Evolutionary conservation across 2,797 vertebrate species (phyloP).

Genomic region (Onychomys arenicola): DNA sequence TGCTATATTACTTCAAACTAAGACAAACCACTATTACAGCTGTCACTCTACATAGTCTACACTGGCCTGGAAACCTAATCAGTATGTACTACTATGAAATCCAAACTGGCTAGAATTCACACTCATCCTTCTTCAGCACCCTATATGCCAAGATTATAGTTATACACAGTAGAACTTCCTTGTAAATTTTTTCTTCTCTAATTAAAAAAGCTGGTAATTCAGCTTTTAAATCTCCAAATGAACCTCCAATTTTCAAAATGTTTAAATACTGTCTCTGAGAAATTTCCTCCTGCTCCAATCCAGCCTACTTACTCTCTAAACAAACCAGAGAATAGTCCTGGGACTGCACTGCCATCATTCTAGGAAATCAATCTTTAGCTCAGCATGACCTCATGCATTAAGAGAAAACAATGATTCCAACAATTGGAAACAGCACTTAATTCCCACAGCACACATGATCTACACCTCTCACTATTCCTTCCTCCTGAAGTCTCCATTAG

Average conservation of each 20-base stretch:
- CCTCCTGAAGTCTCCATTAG: not conserved
- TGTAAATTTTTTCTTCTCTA: not conserved
- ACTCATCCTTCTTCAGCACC: not conserved
- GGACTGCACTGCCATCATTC: not conserved
- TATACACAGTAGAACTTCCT: not conserved
- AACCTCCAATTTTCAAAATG: not conserved
- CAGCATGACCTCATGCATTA: not conserved
- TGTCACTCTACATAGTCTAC: not conserved
- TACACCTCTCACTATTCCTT: not conserved
- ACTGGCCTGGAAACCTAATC: not conserved
- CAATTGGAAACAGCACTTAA: not conserved
- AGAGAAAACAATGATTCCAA: not conserved
- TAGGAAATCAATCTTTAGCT: not conserved
- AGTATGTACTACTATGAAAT: not conserved
- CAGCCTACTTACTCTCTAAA: not conserved
- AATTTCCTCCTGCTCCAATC: not conserved
- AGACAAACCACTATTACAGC: not conserved
- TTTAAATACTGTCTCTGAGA: not conserved
- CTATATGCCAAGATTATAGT: not conserved
- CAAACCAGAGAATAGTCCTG: not conserved
- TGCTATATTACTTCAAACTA: not conserved
- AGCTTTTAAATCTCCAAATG: conserved; percentile 22
- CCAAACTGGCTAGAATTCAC: not conserved
- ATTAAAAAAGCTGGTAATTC: not conserved
- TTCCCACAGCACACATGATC: not conserved